These are phyloP conservation scores for Cyphomyrus discorhynchus DNA, from an alignment of 2,113 vertebrate species.

Conservation along the genomic window DNA sequence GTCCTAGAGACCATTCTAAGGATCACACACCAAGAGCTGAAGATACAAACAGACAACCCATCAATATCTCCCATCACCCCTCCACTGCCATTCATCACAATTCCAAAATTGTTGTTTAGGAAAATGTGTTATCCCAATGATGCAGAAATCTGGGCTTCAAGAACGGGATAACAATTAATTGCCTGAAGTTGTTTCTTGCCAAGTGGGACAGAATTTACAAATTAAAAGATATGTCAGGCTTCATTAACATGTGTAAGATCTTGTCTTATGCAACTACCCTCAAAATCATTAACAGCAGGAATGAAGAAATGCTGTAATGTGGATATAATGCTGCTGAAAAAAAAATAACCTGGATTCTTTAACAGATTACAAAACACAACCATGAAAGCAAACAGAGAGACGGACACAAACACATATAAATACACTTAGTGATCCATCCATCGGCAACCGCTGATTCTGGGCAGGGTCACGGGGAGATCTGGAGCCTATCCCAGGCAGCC, in stretches of 20 bases:
- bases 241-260: conserved; percentile 28
- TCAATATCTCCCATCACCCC: neutral
- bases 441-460: neutral
- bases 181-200: conserved; percentile 4
- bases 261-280: neutral
- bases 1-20: neutral
- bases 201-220: conserved; percentile 27
- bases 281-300: neutral
- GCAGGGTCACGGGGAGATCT: neutral
- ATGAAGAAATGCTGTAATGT: neutral
- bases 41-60: neutral
- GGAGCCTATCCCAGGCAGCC: neutral
- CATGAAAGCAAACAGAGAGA: neutral
- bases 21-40: neutral
- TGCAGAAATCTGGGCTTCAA: neutral
- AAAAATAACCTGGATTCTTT: neutral
- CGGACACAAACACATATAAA: neutral
- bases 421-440: neutral
- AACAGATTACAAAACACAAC: neutral
- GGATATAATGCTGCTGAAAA: neutral
- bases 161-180: neutral
- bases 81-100: neutral
- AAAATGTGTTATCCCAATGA: neutral
- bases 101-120: neutral
- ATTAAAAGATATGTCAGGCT: conserved; percentile 29